These are phyloP conservation scores for Euura lappo DNA, from an alignment of 1,140 invertebrate genomes.

Conservation along the genomic window DNA sequence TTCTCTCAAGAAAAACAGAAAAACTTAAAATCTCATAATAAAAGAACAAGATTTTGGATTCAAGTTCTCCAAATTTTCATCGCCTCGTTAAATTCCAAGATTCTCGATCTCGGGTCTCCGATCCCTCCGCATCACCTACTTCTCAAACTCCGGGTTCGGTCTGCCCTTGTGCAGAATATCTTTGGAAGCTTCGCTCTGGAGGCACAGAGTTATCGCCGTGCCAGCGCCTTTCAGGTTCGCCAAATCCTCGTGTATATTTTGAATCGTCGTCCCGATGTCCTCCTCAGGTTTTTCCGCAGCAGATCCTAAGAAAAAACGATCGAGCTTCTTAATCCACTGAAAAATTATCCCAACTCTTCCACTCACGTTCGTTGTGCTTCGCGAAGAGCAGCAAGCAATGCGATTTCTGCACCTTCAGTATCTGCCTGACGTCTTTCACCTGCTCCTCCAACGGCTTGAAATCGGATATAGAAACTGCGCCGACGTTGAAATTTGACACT, in stretches of 20 bases:
- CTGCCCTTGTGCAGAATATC: constrained; percentile 30
- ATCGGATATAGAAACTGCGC: constrained; percentile 38
- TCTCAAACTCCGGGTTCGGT: constrained; percentile 19
- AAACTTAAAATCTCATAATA: too few relatives aligned
- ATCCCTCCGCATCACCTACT: constrained; percentile 23
- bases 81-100: too few relatives aligned
- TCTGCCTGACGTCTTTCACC: constrained; percentile 31
- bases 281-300: background rate
- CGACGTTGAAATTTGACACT: constrained; percentile 38
- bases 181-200: constrained; percentile 32
- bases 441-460: constrained; percentile 41
- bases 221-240: constrained; percentile 29
- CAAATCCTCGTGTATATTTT: constrained; percentile 28
- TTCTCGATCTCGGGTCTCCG: too few relatives aligned
- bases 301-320: constrained; percentile 12
- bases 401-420: constrained; percentile 31
- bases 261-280: constrained; percentile 11
- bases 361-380: constrained; percentile 29
- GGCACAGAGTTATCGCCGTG: constrained; percentile 26
- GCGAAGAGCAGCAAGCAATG: constrained; percentile 34
- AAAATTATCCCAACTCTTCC: too few relatives aligned
- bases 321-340: too few relatives aligned
- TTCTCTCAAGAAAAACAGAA: too few relatives aligned
- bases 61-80: too few relatives aligned
- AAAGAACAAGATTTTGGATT: too few relatives aligned